A percentile compares a stretch with the other conserved stretches of the same genome.
Evolutionary conservation across 2,113 vertebrate species (phyloP).

Genomic region (Tachycineta bicolor): DNA sequence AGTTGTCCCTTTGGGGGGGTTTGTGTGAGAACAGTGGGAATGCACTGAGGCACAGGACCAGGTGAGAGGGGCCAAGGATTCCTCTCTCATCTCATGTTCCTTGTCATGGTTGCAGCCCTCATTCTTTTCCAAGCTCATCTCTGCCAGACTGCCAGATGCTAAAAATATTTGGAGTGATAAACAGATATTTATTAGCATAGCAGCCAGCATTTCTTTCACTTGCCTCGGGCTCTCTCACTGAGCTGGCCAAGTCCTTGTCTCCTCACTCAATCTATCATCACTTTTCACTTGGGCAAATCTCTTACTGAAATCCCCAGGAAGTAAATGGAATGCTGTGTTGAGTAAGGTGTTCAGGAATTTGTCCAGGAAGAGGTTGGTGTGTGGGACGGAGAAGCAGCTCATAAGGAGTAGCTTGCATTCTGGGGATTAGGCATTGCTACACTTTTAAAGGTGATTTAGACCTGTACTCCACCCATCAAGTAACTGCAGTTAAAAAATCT

Average conservation of each 20-base stretch:
- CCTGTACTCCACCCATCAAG: neutral
- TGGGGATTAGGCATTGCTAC: slow-evolving; percentile 7
- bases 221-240: neutral
- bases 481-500: slow-evolving; percentile 12
- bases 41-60: neutral
- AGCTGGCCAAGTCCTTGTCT: neutral
- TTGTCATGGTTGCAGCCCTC: neutral
- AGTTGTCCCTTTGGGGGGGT: neutral
- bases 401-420: neutral
- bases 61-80: neutral
- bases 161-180: neutral
- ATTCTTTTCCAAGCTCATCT: neutral
- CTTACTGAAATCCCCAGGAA: neutral
- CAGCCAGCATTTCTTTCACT: neutral
- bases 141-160: neutral
- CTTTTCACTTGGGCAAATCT: neutral
- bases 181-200: neutral
- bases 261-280: neutral
- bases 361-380: neutral
- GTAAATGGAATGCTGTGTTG: neutral
- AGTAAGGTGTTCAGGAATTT: neutral
- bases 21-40: neutral
- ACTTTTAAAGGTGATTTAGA: neutral
- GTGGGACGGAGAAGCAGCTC: neutral
- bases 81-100: neutral